These are phyloP conservation scores for Sebastes schlegelii DNA, from an alignment of 2,113 vertebrate species.

Conservation along the genomic window DNA sequence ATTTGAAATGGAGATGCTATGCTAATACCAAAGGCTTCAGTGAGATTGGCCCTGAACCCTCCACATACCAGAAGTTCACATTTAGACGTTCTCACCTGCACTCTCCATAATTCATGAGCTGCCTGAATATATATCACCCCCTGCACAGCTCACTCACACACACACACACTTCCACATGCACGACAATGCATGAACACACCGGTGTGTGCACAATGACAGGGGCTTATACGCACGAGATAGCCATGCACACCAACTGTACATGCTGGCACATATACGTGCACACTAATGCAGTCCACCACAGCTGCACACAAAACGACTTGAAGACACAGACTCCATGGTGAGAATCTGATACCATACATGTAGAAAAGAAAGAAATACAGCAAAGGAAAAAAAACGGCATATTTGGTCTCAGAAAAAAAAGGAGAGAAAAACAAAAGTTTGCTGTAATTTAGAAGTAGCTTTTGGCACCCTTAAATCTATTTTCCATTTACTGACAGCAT, in stretches of 20 bases:
- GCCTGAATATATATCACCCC: constrained; percentile 75
- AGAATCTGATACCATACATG: constrained; percentile 27
- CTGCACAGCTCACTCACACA: constrained; percentile 42
- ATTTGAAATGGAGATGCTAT: constrained; percentile 83
- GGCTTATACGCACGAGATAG: constrained; percentile 16
- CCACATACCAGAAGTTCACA: constrained; percentile 77
- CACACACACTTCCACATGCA: constrained; percentile 1
- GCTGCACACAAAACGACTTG: constrained; percentile 17
- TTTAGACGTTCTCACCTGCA: constrained; percentile 78
- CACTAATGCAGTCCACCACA: background rate
- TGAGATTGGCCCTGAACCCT: constrained; percentile 78
- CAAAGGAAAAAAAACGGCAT: background rate
- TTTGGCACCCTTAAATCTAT: constrained; percentile 28
- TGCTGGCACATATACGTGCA: background rate
- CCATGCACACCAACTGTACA: background rate
- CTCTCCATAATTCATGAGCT: constrained; percentile 82
- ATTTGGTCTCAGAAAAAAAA: constrained; percentile 2
- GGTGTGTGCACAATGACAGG: constrained; percentile 25
- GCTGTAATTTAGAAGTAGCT: constrained; percentile 12
- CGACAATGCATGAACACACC: constrained; percentile 25
- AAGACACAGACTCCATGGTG: constrained; percentile 24
- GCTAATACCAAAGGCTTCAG: constrained; percentile 75
- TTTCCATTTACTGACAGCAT: constrained; percentile 29
- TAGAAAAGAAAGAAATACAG: constrained; percentile 17
- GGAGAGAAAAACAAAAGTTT: constrained; percentile 20